Evolutionary conservation across 2,113 vertebrate species (phyloP), one percentile per base, ranked within the genome.

Genomic region (Dromas ardeola): DNA sequence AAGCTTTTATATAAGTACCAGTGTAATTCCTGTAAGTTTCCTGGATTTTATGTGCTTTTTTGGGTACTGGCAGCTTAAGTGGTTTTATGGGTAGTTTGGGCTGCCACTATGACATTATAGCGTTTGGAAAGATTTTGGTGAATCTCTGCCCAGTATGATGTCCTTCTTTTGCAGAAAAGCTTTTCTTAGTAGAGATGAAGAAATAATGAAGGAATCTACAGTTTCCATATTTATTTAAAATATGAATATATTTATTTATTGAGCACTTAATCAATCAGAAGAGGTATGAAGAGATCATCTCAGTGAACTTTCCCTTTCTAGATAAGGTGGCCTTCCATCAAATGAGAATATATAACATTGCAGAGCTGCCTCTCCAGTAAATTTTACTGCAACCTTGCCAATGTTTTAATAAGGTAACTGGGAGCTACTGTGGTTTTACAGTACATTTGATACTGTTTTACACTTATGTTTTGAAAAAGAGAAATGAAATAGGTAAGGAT

Each of bases 91-190:
- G 49, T 81, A 72, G 58, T 61, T 93, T 87, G 61, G 76, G 56
- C 86, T 88, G 70, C 79, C 30, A 15, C 56, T 80, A 1, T 90
- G 80, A 62, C 62, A 34, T 83, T 77, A 62, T 6, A 90, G 36
- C 76, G 53, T 80, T 56, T 92, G 82, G 91, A 92, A 95, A 77
- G 45, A 45, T 93, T 89, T 89, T 87, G 84, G 73, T 71, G 87
- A 78, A 40, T 82, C 52, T 88, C 27, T 90, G 81, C 88, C 79
- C 10, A 1, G 70, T 42, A 11, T 26, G 76, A 18, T 72, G 21
- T 49, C 36, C 34, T 69, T 59, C 36, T 90, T 77, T 77, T 62
- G 73, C 10, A 73, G 40, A 56, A 92, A 90, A 88, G 13, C 58
- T 80, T 66, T 88, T 49, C 58, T 58, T 86, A 56, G 40, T 82